phyloP scores from a whole-genome alignment of 1,140 invertebrate genomes.

The Habropoda laboriosa region DNA sequence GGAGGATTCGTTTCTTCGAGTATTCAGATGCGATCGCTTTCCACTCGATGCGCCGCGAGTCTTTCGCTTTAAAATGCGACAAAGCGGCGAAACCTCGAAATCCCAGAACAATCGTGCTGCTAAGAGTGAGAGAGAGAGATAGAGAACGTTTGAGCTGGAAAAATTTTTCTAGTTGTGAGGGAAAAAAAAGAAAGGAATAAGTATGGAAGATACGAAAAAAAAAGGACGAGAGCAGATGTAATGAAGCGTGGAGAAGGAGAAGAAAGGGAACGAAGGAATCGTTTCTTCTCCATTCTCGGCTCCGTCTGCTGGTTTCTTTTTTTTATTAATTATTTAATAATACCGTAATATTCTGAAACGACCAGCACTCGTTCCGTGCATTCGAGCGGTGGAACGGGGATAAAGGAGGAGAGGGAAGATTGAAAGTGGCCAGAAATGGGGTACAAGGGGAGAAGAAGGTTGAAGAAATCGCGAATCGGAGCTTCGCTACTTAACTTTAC shows the following conservation, averaged over 20 bases:
- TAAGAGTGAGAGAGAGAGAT: neutral
- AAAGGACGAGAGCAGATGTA: neutral
- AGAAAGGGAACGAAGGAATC: neutral
- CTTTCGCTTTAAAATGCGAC: neutral
- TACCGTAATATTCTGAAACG: conserved; percentile 3
- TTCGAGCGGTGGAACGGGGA: neutral
- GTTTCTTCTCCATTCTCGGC: neutral
- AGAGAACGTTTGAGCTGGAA: no score
- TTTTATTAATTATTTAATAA: conserved; percentile 30
- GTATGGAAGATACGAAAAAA: neutral
- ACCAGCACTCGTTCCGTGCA: neutral
- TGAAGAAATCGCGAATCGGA: neutral
- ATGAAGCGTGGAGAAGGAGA: neutral
- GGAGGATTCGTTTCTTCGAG: neutral
- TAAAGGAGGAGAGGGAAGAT: conserved; percentile 7
- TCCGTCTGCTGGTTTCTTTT: neutral
- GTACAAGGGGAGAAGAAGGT: neutral
- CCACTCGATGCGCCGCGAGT: neutral
- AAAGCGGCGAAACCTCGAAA: neutral
- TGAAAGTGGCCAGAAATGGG: neutral
- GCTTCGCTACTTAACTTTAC: conserved; percentile 16
- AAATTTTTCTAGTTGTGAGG: neutral
- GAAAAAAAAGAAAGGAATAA: neutral
- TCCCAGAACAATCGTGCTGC: neutral
- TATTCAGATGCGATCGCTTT: conserved; percentile 22